Conservation (phyloP, 2,888 invertebrate genomes). For the Hoplodrina ambigua region DNA sequence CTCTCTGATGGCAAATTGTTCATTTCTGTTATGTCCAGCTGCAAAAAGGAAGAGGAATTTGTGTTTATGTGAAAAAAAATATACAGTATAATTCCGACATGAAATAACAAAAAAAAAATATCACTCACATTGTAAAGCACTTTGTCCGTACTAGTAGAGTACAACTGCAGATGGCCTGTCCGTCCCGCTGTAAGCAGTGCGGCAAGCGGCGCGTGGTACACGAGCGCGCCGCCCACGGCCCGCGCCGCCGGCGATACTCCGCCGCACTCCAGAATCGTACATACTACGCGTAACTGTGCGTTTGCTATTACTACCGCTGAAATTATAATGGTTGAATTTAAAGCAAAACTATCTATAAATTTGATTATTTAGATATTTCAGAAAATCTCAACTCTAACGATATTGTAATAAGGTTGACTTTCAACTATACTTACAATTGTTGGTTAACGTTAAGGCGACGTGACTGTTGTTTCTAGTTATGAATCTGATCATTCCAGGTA, state of each 20-base stretch:
- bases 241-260: slow-evolving; percentile 81
- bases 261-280: slow-evolving; percentile 86
- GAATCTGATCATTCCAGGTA: slow-evolving; percentile 83
- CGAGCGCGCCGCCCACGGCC: slow-evolving; percentile 76
- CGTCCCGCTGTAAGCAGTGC: slow-evolving; percentile 84
- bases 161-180: slow-evolving; percentile 85
- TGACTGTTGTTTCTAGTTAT: slow-evolving; percentile 80
- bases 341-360: too few species aligned
- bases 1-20: slow-evolving; percentile 83
- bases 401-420: neutral
- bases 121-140: slow-evolving; percentile 85
- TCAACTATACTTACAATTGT: slow-evolving; percentile 84
- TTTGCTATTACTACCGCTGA: slow-evolving; percentile 85
- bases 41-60: slow-evolving; percentile 55
- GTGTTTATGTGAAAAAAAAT: neutral
- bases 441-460: slow-evolving; percentile 82
- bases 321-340: slow-evolving; percentile 29
- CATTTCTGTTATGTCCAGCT: slow-evolving; percentile 86
- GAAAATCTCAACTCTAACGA: neutral
- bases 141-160: slow-evolving; percentile 83
- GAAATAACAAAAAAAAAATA: too few species aligned
- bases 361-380: neutral
- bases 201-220: slow-evolving; percentile 75
- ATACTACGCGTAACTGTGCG: slow-evolving; percentile 77
- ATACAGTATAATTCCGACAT: neutral